Base-by-base conservation (phyloP, 2,888 invertebrate species). In the Ceramica pisi region DNA sequence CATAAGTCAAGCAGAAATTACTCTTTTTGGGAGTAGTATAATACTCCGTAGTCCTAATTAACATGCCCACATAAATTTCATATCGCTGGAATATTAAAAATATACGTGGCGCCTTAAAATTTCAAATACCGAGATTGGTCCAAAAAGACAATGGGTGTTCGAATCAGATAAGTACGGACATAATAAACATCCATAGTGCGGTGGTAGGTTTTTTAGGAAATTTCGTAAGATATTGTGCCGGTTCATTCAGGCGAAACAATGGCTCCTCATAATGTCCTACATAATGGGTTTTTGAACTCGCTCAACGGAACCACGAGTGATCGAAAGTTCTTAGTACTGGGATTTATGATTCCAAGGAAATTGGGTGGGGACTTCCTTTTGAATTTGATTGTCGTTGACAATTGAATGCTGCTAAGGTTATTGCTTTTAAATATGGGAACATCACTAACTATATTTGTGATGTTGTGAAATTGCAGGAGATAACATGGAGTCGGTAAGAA, bases 151-250 rank as follows among this genome's bases (percentile, higher is more conserved):
- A 94, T 93, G 92, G 91, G 78, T 77, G 71, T 83, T 88, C 78
- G 89, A 89, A 93, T 93, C 93, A 90, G 94, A 92, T 88, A 87
- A 87, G 87, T 88, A 86, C 87, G 84, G 85, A 85, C 87, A 88
- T 89, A 94, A 94, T 94, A 94, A 92, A 94, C 94, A 92, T 94
- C 94, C 92, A 94, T 91, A 91, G 91, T 93, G 91, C 91, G 89
- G 90, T 92, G 90, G 92, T 92, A 81, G 90, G 91, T 87, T 93
- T 94, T 94, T 95, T 94, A 93, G 94, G 93, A 93, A 95, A 95
- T 95, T 95, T 95, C 94, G 94, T 94, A 95, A 95, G 94, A 94
- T 95, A 95, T 95, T 95, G 94, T 94, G 91, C 90, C 89, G 91
- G 93, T 86, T 92, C 94, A 93, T 94, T 95, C 93, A 94, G 89